Percentiles rank a stretch among this genome's conserved stretches.
These are phyloP conservation scores for Bimastos eiseni DNA, from an alignment of 2,888 invertebrate species.

Conservation along the genomic window DNA sequence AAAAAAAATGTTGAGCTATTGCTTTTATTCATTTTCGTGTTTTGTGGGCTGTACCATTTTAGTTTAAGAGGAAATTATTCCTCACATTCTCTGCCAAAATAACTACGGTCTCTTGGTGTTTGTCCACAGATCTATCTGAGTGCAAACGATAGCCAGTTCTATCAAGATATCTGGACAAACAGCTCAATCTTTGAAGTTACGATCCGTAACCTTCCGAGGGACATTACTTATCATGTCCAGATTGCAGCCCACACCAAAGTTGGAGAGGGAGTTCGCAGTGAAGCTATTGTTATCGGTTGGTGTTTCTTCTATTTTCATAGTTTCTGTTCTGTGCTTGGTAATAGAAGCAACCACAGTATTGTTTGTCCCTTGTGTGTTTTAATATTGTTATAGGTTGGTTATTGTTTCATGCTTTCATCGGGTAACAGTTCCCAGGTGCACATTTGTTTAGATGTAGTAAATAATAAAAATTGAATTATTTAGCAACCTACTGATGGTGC, in stretches of 20 bases:
- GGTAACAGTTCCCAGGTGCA: not conserved
- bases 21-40: not conserved
- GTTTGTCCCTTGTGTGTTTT: not conserved
- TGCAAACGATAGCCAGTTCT: slow-evolving; percentile 66
- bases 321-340: not conserved
- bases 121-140: slow-evolving; percentile 39
- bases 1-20: not conserved
- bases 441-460: not conserved
- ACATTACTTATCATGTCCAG: slow-evolving; percentile 82
- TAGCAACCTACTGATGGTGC: not conserved
- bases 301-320: not conserved
- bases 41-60: not conserved
- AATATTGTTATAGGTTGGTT: not conserved
- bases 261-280: slow-evolving; percentile 72
- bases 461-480: not conserved
- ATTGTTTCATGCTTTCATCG: not conserved
- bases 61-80: not conserved
- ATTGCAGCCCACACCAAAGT: slow-evolving; percentile 85
- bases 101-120: not conserved
- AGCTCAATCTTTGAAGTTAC: slow-evolving; percentile 84
- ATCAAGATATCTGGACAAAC: slow-evolving; percentile 75
- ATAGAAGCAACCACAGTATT: not conserved
- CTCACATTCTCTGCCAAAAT: not conserved
- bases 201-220: slow-evolving; percentile 82
- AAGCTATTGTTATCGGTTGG: slow-evolving; percentile 37